A percentile compares a stretch with the other conserved stretches of the same genome.
Evolutionary conservation across 2,113 vertebrate genomes (phyloP).

Genomic region (Cisticola juncidis): DNA sequence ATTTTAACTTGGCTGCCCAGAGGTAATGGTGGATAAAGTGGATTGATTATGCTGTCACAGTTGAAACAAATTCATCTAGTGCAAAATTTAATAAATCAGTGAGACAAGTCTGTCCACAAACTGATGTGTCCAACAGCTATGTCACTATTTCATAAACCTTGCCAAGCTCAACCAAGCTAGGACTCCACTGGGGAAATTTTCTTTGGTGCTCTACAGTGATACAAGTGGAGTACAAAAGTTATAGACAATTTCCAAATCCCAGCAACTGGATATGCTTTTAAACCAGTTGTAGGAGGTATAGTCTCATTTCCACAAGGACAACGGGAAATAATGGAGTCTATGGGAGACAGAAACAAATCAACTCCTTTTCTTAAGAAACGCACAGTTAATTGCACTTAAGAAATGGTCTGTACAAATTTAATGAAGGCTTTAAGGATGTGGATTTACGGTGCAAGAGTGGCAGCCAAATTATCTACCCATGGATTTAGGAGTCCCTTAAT

Average conservation of each 20-base stretch:
- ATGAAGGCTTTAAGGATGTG: slow-evolving; percentile 54
- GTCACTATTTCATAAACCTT: background rate
- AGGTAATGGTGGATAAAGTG: background rate
- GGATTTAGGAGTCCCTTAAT: slow-evolving; percentile 63
- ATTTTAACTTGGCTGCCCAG: background rate
- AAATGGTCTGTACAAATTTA: slow-evolving; percentile 46
- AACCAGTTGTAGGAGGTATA: background rate
- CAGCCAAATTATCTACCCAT: slow-evolving; percentile 60
- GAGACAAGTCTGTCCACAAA: background rate
- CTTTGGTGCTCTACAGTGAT: background rate
- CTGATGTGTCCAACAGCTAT: background rate
- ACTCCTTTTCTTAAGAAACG: background rate
- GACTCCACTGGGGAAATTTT: background rate
- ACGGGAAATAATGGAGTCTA: background rate
- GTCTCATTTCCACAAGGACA: background rate
- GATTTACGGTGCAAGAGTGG: slow-evolving; percentile 42
- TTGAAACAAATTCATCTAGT: background rate
- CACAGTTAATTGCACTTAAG: slow-evolving; percentile 39
- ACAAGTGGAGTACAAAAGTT: background rate
- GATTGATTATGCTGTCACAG: background rate
- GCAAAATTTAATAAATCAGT: background rate
- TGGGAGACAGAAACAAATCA: slow-evolving; percentile 1
- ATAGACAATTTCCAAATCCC: background rate
- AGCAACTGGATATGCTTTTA: background rate
- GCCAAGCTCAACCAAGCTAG: background rate